Base-by-base conservation (phyloP, 2,113 vertebrate species). In the Opisthocomus hoazin region DNA sequence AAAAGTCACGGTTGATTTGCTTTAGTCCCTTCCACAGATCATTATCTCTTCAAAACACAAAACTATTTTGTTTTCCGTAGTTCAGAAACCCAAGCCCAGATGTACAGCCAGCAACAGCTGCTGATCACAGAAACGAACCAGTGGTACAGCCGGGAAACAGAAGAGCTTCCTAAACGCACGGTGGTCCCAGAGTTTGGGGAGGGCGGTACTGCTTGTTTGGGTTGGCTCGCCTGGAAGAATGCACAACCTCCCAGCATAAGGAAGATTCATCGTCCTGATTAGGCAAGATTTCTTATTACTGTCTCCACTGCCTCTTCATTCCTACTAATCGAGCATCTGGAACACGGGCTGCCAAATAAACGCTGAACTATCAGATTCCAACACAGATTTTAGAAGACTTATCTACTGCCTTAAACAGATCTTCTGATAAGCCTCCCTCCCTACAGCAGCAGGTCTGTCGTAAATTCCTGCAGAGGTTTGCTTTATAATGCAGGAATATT, bases 1-100 rank as follows among this genome's bases (percentile, higher is more conserved):
- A 48, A 87, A 91, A 95, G 94, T 92, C 91, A 87, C 0, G 1
- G 93, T 18, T 84, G 81, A 91, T 94, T 89, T 76, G 93, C 70
- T 81, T 71, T 56, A 74, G 86, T 61, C 87, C 69, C 15, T 91
- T 78, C 93, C 77, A 71, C 80, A 91, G 94, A 96, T 94, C 30
- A 20, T 91, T 93, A 94, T 96, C 91, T 96, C 93, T 78, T 75
- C 80, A 56, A 92, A 96, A 92, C 65, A 94, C 64, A 65, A 89
- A 87, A 76, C 57, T 45, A 37, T 39, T 82, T 96, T 94, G 54
- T 94, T 84, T 91, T 93, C 57, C 0, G 0, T 27, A 61, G 81
- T 88, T 91, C 89, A 37, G 30, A 91, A 94, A 82, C 34, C 5
- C 3, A 82, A 70, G 61, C 71, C 48, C 95, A 94, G 90, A 93